A percentile compares a stretch with the other conserved stretches of the same genome.
Conservation (phyloP, 2,888 invertebrate species). For the Matsumyia berberina region DNA sequence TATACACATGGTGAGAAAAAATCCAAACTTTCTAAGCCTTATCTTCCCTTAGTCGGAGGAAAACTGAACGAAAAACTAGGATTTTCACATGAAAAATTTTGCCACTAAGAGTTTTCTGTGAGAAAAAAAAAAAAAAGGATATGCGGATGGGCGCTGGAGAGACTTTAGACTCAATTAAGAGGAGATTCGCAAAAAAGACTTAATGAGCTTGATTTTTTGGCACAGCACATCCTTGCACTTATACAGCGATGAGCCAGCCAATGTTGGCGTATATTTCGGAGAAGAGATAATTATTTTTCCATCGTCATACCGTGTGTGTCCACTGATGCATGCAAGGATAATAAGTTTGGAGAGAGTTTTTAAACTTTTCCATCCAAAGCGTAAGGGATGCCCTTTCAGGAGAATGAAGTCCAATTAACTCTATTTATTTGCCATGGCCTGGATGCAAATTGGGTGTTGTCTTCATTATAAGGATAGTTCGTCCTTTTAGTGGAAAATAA, state of each 20-base stretch:
- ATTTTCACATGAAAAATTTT: conserved; percentile 13
- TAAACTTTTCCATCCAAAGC: not conserved
- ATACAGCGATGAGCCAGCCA: conserved; percentile 17
- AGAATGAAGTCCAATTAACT: conserved; percentile 16
- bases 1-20: too few species aligned
- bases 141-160: not conserved
- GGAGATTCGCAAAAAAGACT: conserved; percentile 10
- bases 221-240: conserved; percentile 38
- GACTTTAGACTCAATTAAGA: conserved; percentile 52
- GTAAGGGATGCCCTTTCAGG: conserved; percentile 4
- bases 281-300: conserved; percentile 45
- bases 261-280: conserved; percentile 16
- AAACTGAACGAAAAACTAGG: conserved; percentile 30
- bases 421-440: not conserved
- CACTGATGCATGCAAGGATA: conserved; percentile 7
- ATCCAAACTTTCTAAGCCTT: conserved; percentile 54
- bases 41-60: conserved; percentile 21
- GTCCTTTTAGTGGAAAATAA: not conserved
- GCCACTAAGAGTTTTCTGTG: not conserved
- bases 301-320: conserved; percentile 8
- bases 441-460: not conserved
- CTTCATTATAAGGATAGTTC: not conserved
- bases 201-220: conserved; percentile 55
- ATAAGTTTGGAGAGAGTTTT: not conserved
- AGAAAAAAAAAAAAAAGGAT: conserved; percentile 20